phyloP scores from a whole-genome alignment of 1,140 invertebrate species.

The Microplitis mediator region DNA sequence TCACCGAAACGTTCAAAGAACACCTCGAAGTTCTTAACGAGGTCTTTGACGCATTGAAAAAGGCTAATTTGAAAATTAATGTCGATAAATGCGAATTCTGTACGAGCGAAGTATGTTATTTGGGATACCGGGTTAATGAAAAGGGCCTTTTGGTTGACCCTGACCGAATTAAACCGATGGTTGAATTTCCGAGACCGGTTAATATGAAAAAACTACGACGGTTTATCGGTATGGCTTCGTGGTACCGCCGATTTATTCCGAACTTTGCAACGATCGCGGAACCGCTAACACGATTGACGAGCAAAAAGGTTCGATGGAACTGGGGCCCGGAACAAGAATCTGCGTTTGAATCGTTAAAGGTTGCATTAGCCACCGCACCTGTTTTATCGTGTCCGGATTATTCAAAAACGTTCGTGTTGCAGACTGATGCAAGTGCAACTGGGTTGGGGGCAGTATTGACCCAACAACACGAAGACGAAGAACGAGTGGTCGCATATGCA shows the following conservation, averaged over 20 bases:
- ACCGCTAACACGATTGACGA: conserved; percentile 43
- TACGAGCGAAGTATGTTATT: background rate
- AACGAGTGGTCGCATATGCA: too few relatives aligned
- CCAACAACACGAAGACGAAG: too few relatives aligned
- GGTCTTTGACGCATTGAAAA: background rate
- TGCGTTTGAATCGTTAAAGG: conserved; percentile 20
- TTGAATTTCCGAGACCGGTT: background rate
- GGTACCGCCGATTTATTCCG: background rate
- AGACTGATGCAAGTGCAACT: too few relatives aligned
- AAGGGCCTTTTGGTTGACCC: background rate
- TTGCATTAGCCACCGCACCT: conserved; percentile 11
- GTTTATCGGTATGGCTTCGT: too few relatives aligned
- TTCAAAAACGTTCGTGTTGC: too few relatives aligned
- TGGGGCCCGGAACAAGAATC: conserved; percentile 28
- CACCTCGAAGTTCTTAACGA: too few relatives aligned
- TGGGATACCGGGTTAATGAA: background rate
- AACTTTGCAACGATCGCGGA: conserved; percentile 42
- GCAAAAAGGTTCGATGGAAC: conserved; percentile 41
- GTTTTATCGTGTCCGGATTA: too few relatives aligned
- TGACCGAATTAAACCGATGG: background rate
- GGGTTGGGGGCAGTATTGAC: too few relatives aligned
- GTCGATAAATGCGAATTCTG: background rate
- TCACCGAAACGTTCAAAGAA: too few relatives aligned
- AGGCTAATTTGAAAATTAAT: background rate
- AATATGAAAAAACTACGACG: background rate